A percentile compares a stretch with the other conserved stretches of the same genome.
These are phyloP conservation scores for Neodon shergylaensis DNA, from an alignment of 2,113 vertebrate species.

Conservation along the genomic window DNA sequence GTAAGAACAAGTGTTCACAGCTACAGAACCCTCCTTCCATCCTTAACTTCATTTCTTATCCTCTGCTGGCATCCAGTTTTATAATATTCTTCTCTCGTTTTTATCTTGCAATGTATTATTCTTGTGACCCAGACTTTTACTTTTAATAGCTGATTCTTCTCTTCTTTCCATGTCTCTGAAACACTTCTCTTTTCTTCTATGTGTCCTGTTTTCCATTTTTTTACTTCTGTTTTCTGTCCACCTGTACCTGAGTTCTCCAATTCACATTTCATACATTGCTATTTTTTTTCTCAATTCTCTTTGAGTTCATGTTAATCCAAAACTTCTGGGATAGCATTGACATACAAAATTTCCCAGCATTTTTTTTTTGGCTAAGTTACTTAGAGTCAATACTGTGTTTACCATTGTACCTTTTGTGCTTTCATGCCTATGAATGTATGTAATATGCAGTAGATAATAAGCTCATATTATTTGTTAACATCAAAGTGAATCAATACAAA, in stretches of 20 bases:
- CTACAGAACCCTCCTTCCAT: neutral
- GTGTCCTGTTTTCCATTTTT: neutral
- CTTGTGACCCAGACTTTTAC: neutral
- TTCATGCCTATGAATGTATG: neutral
- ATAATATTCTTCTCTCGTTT: neutral
- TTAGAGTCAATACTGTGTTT: neutral
- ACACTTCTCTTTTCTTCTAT: neutral
- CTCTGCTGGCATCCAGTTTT: neutral
- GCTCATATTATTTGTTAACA: neutral
- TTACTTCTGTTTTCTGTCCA: neutral
- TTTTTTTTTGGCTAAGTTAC: neutral
- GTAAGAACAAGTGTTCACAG: neutral
- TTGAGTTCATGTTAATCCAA: neutral
- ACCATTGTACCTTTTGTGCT: neutral
- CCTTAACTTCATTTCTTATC: neutral
- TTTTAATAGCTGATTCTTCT: neutral
- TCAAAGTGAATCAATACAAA: neutral
- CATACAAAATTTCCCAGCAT: neutral
- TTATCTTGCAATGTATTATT: neutral
- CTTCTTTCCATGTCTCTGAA: neutral
- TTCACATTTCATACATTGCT: neutral
- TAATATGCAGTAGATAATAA: neutral
- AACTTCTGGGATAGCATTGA: neutral
- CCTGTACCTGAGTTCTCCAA: neutral
- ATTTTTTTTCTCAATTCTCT: constrained; percentile 12